Base-by-base conservation (phyloP, 2,797 vertebrate genomes). In the Momotus momota region DNA sequence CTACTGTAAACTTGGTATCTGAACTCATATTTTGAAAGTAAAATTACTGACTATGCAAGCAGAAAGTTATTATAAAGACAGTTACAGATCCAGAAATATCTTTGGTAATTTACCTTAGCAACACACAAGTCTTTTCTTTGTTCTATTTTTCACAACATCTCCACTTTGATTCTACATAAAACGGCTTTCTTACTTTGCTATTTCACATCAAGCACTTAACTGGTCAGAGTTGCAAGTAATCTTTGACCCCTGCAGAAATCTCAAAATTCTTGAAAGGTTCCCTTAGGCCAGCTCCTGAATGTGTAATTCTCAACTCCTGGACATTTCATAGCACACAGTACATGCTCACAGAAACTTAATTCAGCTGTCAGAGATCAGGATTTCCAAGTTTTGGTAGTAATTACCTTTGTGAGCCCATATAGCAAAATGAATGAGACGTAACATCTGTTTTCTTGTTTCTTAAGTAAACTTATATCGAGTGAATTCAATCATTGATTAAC, bases 401-500 rank as follows among this genome's bases (percentile, higher is more conserved):
- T 96, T 94, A 94, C 93, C 73, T 94, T 93, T 91, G 93, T 81
- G 69, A 92, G 54, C 70, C 81, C 49, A 66, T 72, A 84, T 1
- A 94, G 57, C 48, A 96, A 93, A 97, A 93, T 86, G 94, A 96
- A 90, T 90, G 80, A 92, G 95, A 96, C 90, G 84, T 84, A 96
- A 96, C 96, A 97, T 96, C 90, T 96, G 90, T 96, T 97, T 97
- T 96, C 94, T 94, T 73, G 48, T 88, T 94, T 93, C 80, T 90
- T 95, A 90, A 93, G 86, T 92, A 96, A 95, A 96, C 96, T 81
- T 91, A n/a, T 72, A 96, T 95, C 0, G 62, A 96, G 67, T 92
- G 90, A 94, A 94, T 94, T 94, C 90, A 90, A 26, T 93, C 88
- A 97, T 96, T 96, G 96, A 97, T 96, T 95, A 96, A 64, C 93